Evolutionary conservation across 2,113 vertebrate species (phyloP), one percentile per base, ranked within the genome.

Genomic region (Pycnonotus jocosus): DNA sequence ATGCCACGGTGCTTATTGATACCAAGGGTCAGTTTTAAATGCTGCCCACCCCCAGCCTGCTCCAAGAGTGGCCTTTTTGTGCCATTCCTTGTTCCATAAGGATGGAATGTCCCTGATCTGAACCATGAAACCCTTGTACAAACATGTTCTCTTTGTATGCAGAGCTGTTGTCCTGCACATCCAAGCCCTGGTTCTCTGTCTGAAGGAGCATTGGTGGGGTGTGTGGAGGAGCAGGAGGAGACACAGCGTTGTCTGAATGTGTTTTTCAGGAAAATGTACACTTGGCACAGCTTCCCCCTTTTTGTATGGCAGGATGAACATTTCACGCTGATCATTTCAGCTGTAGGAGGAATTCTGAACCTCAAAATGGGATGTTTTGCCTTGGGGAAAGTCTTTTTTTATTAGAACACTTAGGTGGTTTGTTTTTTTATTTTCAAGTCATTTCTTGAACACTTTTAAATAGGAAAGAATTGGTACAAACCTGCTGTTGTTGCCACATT

Each of bases 81-180:
- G 22, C 51, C 3, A 3, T 10, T 76, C 42, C 15, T 51, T 1
- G 1, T 12, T 31, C 10, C 45, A 7, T 24, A 15, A 2, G 69
- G 51, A 16, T 56, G 44, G 31, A 50, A 9, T 5, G 9, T 25
- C 35, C 42, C 44, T 78, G 35, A 21, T 58, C 27, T 54, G 13
- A 20, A 1, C 35, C 15, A 11, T 16, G 30, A 12, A 44, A 15
- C 10, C 15, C 18, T 28, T 66, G 31, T 25, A 18, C 1, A 20
- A 50, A 23, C 18, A 7, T 0, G 0, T 12, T 25, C 3, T 23
- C 2, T 37, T 64, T 57, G 19, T 22, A 16, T 6, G 21, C 14
- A 30, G 42, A 54, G 37, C 51, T 66, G 38, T 0, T 42, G 33
- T 28, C 12, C 68, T 47, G 44, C 3, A 2, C 17, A 11, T 6